Percentiles rank a stretch among this genome's conserved stretches.
phyloP scores from a whole-genome alignment of 2,797 vertebrate genomes.

The Amniataba percoides region DNA sequence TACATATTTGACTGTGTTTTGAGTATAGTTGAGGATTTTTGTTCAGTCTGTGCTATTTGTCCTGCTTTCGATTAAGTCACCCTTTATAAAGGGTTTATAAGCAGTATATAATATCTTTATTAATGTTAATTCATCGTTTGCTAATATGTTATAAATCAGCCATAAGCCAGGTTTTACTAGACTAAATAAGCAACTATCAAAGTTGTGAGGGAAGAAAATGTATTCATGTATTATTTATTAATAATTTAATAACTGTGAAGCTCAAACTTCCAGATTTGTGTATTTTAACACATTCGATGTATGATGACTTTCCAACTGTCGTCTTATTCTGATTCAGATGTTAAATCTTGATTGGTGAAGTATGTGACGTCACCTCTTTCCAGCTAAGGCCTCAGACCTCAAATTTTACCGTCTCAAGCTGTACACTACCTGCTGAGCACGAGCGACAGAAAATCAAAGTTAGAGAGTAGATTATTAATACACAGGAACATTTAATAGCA shows the following conservation, averaged over 20 bases:
- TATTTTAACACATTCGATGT: not conserved
- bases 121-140: not conserved
- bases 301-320: not conserved
- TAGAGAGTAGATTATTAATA: no score
- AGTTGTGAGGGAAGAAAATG: not conserved
- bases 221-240: not conserved
- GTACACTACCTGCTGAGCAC: no score
- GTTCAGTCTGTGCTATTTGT: not conserved
- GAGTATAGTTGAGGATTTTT: not conserved
- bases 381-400: not conserved
- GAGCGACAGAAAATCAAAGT: no score
- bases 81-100: not conserved
- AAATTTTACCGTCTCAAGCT: no score
- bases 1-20: not conserved
- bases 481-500: no score
- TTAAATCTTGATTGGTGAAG: constrained; percentile 1
- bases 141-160: not conserved
- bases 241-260: no score
- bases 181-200: not conserved
- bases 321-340: not conserved
- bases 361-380: not conserved
- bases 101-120: not conserved
- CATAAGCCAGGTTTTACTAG: not conserved
- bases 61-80: not conserved
- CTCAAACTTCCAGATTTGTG: no score